A percentile compares a stretch with the other conserved stretches of the same genome.
These are phyloP conservation scores for Calidris pygmaea DNA, from an alignment of 2,113 vertebrate genomes.

Conservation along the genomic window DNA sequence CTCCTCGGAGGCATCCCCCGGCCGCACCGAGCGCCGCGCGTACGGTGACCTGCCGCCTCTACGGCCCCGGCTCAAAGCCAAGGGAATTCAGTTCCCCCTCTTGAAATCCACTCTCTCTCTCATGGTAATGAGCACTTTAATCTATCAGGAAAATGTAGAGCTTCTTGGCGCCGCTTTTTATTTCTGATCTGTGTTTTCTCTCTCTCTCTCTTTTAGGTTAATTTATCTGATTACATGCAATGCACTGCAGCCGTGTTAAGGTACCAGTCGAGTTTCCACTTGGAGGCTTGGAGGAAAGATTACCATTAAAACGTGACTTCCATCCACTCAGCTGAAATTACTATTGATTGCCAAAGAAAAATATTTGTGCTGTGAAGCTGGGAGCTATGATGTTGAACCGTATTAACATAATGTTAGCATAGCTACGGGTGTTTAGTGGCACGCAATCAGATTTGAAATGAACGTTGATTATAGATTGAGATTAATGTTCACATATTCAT, in stretches of 20 bases:
- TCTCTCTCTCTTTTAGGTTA: constrained; percentile 75
- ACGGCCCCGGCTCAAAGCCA: constrained; percentile 21
- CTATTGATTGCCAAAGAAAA: constrained; percentile 89
- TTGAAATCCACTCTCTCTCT: constrained; percentile 40
- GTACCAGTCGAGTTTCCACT: constrained; percentile 81
- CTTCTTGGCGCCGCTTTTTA: constrained; percentile 58
- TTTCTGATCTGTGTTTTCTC: constrained; percentile 60
- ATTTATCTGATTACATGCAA: constrained; percentile 82
- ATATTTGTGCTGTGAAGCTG: constrained; percentile 87
- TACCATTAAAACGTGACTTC: constrained; percentile 85
- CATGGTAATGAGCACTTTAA: constrained; percentile 64
- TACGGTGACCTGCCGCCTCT: neutral
- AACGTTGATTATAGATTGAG: constrained; percentile 91
- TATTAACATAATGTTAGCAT: constrained; percentile 88
- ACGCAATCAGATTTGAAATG: constrained; percentile 87
- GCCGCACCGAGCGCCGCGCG: accelerated
- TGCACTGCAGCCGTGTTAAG: constrained; percentile 71
- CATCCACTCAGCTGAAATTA: constrained; percentile 87
- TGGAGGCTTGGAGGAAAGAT: constrained; percentile 80
- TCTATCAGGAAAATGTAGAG: constrained; percentile 69
- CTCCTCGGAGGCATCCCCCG: neutral
- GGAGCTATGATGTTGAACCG: constrained; percentile 84
- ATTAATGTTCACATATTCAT: constrained; percentile 92
- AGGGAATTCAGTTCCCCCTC: constrained; percentile 37
- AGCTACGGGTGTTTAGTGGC: constrained; percentile 82